Base-by-base conservation (phyloP, 1,140 invertebrate genomes). In the Trichonephila clavata region DNA sequence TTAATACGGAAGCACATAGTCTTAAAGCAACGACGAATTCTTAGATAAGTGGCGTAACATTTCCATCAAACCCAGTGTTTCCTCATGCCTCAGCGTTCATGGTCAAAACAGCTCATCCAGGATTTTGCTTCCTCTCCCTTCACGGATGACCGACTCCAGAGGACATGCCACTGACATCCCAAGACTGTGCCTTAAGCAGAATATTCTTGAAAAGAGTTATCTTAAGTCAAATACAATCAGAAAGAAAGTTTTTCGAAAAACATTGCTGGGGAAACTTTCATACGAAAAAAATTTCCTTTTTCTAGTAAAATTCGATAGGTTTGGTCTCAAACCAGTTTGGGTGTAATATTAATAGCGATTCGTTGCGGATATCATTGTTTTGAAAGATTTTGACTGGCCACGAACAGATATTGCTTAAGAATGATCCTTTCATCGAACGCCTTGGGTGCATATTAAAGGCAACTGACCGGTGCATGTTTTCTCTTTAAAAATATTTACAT, bases 51-150 rank as follows among this genome's bases (percentile, higher is more conserved):
- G 86, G 59, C 86, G 61, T 63, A 87, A 61, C 50, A 87, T 87
- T 87, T 63, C 86, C 50, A 63, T 39, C 86, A 63, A 87, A 87
- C 18, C n/a, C 16, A 50, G 32, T 39, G 61, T 90, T 90, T 90
- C 89, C 89, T 90, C 89, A 81, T 90, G 77, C 68, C 59, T 90
- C 50, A 90, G 71, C 68, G 65, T 90, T 90, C 89, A 90, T 90
- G 89, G 89, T 90, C 90, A 92, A 92, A 84, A 65, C 90, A 92
- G 39, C 71, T 84, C 80, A 92, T 84, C 90, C 90, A 65, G 57
- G 80, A 65, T 83, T 65, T 50, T 71, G 50, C 39, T 88, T 77
- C 88, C 88, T 43, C 21, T 43, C 21, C 39, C 24, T 92, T 63
- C 90, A 92, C 71, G 90, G 80, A 92, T 92, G 90, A 84, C 90